Conservation (phyloP, 2,113 vertebrate genomes). For the Nothoprocta pentlandii region DNA sequence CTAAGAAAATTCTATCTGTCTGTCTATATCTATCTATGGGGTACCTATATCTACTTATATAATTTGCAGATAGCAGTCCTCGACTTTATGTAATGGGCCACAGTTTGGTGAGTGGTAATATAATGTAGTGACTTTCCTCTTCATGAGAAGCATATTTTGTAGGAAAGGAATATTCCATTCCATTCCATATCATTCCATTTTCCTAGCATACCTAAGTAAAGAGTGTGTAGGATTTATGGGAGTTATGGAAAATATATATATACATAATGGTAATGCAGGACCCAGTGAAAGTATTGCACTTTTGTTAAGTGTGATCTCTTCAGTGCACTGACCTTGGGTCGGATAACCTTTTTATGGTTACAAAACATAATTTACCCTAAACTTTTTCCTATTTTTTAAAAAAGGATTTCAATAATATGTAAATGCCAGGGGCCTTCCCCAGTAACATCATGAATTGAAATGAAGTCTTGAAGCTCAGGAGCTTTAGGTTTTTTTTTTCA, state of each 20-base stretch:
- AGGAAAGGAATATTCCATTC: background rate
- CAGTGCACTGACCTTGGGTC: background rate
- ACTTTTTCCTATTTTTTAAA: background rate
- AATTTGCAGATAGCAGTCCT: background rate
- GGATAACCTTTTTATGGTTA: background rate
- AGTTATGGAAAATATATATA: background rate
- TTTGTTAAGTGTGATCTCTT: background rate
- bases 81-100: background rate
- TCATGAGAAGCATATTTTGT: background rate
- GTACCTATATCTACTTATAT: background rate
- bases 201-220: background rate
- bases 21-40: background rate
- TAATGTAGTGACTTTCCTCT: background rate
- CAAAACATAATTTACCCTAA: background rate
- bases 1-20: background rate
- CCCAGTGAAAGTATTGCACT: background rate
- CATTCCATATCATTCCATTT: background rate
- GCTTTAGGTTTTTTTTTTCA: background rate
- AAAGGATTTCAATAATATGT: background rate
- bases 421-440: background rate
- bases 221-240: background rate
- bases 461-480: background rate
- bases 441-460: background rate
- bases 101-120: background rate
- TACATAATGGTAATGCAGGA: background rate